Evolutionary conservation across 1,140 invertebrate genomes (phyloP).

Genomic region (Lasaia peninsularis): DNA sequence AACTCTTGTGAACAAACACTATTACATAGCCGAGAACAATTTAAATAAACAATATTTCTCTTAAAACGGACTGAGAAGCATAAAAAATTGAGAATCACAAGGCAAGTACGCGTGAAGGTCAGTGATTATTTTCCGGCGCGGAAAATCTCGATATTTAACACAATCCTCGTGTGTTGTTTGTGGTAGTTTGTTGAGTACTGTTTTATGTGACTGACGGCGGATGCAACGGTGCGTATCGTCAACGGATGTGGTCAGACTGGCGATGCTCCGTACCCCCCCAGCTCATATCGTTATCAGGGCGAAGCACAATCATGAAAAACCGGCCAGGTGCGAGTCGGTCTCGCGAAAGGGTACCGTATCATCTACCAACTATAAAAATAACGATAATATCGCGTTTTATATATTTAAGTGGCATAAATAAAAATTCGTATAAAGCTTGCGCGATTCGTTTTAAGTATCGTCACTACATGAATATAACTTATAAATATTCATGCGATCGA

Average conservation of each 20-base stretch:
- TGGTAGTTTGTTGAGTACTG: conserved; percentile 18
- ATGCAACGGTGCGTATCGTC: conserved; percentile 27
- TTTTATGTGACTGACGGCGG: conserved; percentile 13
- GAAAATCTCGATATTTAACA: conserved; percentile 39
- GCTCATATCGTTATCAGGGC: conserved; percentile 57
- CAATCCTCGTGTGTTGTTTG: conserved; percentile 30
- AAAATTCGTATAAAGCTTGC: no score
- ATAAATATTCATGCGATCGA: no score
- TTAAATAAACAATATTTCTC: conserved; percentile 4
- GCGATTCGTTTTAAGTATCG: no score
- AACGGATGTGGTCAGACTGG: conserved; percentile 33
- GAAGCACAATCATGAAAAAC: conserved; percentile 50
- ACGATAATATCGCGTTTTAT: no score
- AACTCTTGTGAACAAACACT: background rate
- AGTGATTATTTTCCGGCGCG: conserved; percentile 49
- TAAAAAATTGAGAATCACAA: conserved; percentile 38
- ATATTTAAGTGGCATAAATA: no score
- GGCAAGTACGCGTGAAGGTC: conserved; percentile 59
- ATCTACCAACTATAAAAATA: no score
- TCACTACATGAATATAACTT: no score
- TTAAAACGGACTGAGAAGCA: conserved; percentile 11
- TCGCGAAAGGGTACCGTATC: no score
- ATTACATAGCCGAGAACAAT: conserved; percentile 17
- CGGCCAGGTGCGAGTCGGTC: no score
- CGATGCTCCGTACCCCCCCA: conserved; percentile 17